A percentile compares a stretch with the other conserved stretches of the same genome.
phyloP scores from a whole-genome alignment of 2,888 invertebrate species.

The Drosophila phalerata region DNA sequence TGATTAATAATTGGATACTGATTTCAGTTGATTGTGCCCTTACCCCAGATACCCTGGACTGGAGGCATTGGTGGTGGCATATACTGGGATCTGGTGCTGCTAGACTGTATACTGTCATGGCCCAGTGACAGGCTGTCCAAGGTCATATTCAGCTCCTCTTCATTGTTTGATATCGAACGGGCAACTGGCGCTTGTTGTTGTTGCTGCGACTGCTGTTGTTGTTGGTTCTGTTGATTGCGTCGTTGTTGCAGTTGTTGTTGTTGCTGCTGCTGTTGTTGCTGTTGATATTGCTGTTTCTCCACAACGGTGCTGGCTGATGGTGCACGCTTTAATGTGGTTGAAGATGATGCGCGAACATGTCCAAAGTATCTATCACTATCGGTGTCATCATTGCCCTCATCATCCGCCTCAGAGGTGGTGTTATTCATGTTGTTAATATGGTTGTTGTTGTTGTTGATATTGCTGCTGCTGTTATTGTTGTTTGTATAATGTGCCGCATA shows the following conservation, averaged over 20 bases:
- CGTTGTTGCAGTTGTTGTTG: conserved; percentile 39
- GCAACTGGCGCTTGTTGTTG: conserved; percentile 22
- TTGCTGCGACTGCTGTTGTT: conserved; percentile 19
- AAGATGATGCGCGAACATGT: conserved; percentile 57
- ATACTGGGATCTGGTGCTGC: conserved; percentile 84
- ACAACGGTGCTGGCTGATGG: conserved; percentile 61
- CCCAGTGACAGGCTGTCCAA: conserved; percentile 83
- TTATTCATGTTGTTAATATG: conserved; percentile 43
- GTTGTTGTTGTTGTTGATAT: conserved; percentile 39
- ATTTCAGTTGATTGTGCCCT: conserved; percentile 42
- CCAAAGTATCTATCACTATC: conserved; percentile 69
- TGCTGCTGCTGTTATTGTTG: conserved; percentile 35
- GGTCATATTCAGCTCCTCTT: conserved; percentile 78
- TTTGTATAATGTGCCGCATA: conserved; percentile 74
- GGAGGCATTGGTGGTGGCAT: conserved; percentile 85
- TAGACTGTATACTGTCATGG: conserved; percentile 83
- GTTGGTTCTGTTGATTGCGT: conserved; percentile 24
- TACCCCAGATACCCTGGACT: conserved; percentile 81
- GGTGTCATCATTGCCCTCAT: conserved; percentile 82
- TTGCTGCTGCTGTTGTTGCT: conserved; percentile 34
- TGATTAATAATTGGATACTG: not conserved
- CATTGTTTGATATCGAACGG: conserved; percentile 53
- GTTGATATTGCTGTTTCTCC: conserved; percentile 49
- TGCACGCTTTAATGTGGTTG: conserved; percentile 68
- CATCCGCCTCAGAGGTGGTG: conserved; percentile 81